A percentile compares a stretch with the other conserved stretches of the same genome.
Evolutionary conservation across 2,888 invertebrate species (phyloP).

Genomic region (Neoitamus cyanurus): DNA sequence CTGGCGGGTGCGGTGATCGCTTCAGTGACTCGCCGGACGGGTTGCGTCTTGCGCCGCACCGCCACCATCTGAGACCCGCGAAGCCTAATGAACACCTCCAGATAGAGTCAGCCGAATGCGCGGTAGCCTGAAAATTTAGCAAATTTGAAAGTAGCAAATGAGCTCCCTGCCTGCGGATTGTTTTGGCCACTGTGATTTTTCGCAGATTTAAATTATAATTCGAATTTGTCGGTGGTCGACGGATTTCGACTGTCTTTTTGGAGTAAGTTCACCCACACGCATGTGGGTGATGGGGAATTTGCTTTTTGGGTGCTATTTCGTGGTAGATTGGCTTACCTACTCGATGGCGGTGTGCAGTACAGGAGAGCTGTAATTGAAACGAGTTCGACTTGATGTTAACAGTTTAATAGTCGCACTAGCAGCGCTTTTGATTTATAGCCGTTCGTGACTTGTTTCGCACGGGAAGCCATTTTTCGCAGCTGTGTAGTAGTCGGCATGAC

Average conservation of each 20-base stretch:
- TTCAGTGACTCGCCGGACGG: neutral
- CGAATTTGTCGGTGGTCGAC: neutral
- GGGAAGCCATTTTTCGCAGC: neutral
- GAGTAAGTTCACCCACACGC: neutral
- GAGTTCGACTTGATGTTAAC: conserved; percentile 33
- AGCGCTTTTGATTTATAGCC: conserved; percentile 23
- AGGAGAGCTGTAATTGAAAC: neutral
- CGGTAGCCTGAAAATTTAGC: conserved; percentile 29
- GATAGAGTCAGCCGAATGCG: conserved; percentile 14
- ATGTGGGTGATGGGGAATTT: neutral
- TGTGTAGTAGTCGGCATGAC: neutral
- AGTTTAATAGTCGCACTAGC: conserved; percentile 5
- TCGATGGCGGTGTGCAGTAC: neutral
- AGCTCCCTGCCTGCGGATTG: conserved; percentile 2
- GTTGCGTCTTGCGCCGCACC: neutral
- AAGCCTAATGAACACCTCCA: conserved; percentile 28
- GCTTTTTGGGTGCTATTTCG: neutral
- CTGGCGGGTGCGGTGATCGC: neutral
- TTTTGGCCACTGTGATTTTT: conserved; percentile 13
- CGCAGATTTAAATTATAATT: neutral
- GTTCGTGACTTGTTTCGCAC: conserved; percentile 17
- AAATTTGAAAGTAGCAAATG: conserved; percentile 36
- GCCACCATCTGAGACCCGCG: neutral
- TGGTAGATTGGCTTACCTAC: neutral
- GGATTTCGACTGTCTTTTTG: neutral